These are phyloP conservation scores for Drosophila lacicola DNA, from an alignment of 2,888 invertebrate species.

Conservation along the genomic window DNA sequence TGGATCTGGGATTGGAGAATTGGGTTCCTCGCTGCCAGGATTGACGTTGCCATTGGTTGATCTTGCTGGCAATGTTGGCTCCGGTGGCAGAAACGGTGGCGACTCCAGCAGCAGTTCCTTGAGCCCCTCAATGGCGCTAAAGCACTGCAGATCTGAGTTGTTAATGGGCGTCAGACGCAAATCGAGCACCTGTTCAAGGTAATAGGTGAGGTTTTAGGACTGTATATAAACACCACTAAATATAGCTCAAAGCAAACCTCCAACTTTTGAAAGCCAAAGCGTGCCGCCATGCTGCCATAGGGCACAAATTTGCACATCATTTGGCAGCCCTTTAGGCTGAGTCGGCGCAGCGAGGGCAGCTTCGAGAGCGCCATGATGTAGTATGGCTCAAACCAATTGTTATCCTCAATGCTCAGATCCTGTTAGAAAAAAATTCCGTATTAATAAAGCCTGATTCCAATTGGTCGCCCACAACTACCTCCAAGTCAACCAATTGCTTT, in stretches of 20 bases:
- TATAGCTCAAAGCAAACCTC: slow-evolving; percentile 64
- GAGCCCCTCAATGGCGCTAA: slow-evolving; percentile 86
- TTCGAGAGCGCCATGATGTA: slow-evolving; percentile 91
- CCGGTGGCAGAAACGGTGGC: slow-evolving; percentile 44
- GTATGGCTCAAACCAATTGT: slow-evolving; percentile 91
- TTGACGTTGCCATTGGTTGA: slow-evolving; percentile 42
- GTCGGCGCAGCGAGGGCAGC: slow-evolving; percentile 87
- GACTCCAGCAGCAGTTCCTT: slow-evolving; percentile 86
- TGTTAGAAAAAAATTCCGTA: slow-evolving; percentile 73
- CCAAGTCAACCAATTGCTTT: slow-evolving; percentile 75
- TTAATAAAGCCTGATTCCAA: neutral
- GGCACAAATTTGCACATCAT: slow-evolving; percentile 90
- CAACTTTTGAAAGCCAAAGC: slow-evolving; percentile 88
- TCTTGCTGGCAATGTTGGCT: slow-evolving; percentile 27
- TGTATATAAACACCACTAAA: neutral
- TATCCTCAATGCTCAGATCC: slow-evolving; percentile 90
- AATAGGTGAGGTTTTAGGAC: neutral
- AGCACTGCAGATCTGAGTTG: slow-evolving; percentile 88
- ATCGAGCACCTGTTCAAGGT: slow-evolving; percentile 85
- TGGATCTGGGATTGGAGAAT: slow-evolving; percentile 22
- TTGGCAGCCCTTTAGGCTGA: slow-evolving; percentile 88
- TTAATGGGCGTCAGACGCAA: slow-evolving; percentile 87
- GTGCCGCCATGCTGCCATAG: slow-evolving; percentile 90
- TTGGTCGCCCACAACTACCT: slow-evolving; percentile 55
- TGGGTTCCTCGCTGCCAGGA: slow-evolving; percentile 33